These are phyloP conservation scores for Notechis scutatus DNA, from an alignment of 2,113 vertebrate genomes.

Conservation along the genomic window DNA sequence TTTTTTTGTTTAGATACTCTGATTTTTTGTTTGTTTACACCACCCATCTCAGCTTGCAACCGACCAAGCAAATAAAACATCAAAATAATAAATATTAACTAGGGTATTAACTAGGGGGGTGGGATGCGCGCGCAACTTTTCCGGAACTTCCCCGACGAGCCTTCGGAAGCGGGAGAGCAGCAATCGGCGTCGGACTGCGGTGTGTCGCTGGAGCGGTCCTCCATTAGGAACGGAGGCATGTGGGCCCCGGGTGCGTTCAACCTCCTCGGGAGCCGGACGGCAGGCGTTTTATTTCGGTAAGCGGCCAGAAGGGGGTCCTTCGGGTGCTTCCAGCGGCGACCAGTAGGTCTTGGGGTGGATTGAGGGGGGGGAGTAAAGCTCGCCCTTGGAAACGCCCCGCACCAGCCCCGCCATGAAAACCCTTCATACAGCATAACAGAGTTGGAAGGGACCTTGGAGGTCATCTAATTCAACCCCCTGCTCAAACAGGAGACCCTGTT, in stretches of 20 bases:
- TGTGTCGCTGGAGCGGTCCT: neutral
- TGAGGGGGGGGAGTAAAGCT: neutral
- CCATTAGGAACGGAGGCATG: neutral
- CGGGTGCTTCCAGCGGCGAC: neutral
- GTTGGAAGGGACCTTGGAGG: neutral
- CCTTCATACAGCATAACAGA: neutral
- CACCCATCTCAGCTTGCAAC: too few species aligned
- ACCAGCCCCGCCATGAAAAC: neutral
- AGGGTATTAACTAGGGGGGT: too few species aligned
- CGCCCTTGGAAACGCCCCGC: neutral
- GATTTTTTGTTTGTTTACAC: too few species aligned
- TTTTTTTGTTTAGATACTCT: too few species aligned
- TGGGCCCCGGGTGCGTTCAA: neutral
- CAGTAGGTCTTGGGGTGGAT: neutral
- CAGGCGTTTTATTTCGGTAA: constrained; percentile 22
- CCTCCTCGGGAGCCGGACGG: neutral
- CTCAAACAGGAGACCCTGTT: neutral
- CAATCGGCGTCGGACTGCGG: neutral
- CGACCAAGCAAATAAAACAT: too few species aligned
- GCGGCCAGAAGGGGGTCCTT: accelerated
- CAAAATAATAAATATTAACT: too few species aligned
- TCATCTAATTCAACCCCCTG: neutral
- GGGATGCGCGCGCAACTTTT: neutral
- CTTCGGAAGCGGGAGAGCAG: accelerated
- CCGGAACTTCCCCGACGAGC: constrained; percentile 15